Conservation (phyloP, 1,140 invertebrate species). For the Tetraneura akinire region DNA sequence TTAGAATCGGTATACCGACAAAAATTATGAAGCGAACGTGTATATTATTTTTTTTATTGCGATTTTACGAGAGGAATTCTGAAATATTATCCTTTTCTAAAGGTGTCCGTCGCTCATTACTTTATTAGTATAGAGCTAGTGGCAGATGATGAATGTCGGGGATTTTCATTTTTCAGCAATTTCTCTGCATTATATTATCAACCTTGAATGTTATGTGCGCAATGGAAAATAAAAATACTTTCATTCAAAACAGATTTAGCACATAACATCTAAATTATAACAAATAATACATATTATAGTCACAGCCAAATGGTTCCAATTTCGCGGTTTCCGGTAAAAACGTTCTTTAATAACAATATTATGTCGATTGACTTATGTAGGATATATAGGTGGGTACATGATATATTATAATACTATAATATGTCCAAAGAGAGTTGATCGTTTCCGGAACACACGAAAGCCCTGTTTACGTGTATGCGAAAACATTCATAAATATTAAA, state of each 20-base stretch:
- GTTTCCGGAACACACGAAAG: neutral
- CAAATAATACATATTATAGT: neutral
- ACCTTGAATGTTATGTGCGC: slow-evolving; percentile 18
- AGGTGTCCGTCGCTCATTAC: neutral
- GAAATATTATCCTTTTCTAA: slow-evolving; percentile 13
- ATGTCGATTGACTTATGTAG: too few species aligned
- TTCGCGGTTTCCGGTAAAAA: slow-evolving; percentile 3
- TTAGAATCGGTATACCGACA: slow-evolving; percentile 44
- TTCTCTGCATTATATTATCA: slow-evolving; percentile 26
- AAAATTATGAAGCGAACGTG: slow-evolving; percentile 34
- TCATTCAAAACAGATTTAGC: slow-evolving; percentile 27
- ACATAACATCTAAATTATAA: neutral
- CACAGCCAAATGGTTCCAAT: neutral
- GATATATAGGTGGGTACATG: too few species aligned
- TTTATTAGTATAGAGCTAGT: too few species aligned
- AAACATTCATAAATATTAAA: neutral
- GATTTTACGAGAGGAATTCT: slow-evolving; percentile 31
- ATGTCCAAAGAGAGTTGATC: neutral
- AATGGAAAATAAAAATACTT: slow-evolving; percentile 17
- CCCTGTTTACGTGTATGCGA: neutral
- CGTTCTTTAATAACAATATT: neutral
- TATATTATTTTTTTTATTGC: slow-evolving; percentile 25
- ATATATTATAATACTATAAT: neutral
- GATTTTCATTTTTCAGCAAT: slow-evolving; percentile 44
- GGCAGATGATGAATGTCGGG: neutral